Percentiles rank a stretch among this genome's conserved stretches.
Evolutionary conservation across 2,888 invertebrate species (phyloP).

Genomic region (Artemia sinica): DNA sequence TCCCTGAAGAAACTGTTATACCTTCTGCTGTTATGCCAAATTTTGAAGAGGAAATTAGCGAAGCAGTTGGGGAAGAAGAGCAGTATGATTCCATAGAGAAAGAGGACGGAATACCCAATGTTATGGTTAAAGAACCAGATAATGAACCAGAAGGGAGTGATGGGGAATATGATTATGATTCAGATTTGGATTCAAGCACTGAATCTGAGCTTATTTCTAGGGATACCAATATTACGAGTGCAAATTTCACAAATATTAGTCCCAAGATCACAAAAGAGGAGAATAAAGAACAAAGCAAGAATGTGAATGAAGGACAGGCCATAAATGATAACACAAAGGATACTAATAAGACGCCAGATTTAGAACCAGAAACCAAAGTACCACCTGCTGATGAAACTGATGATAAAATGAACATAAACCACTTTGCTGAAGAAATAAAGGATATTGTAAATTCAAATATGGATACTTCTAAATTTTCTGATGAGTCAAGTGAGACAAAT

Average conservation of each 20-base stretch:
- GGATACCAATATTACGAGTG: background rate
- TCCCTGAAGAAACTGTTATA: background rate
- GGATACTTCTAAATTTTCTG: background rate
- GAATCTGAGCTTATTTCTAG: background rate
- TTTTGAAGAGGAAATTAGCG: background rate
- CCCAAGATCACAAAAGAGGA: background rate
- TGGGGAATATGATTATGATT: background rate
- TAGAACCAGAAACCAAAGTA: background rate
- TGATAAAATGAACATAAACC: background rate
- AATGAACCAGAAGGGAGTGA: background rate
- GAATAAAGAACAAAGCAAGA: background rate
- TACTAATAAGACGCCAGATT: background rate
- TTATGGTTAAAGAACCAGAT: background rate
- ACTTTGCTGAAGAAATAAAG: conserved; percentile 4
- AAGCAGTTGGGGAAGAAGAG: background rate
- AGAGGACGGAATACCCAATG: background rate
- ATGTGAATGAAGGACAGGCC: background rate
- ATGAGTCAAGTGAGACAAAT: too few relatives aligned
- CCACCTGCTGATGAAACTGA: background rate
- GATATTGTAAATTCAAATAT: background rate
- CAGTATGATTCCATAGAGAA: background rate
- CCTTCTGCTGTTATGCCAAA: background rate
- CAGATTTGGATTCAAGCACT: background rate
- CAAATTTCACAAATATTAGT: background rate
- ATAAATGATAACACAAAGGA: background rate